A percentile compares a stretch with the other conserved stretches of the same genome.
Conservation (phyloP, 2,888 invertebrate species). For the Trichopoda pennipes region DNA sequence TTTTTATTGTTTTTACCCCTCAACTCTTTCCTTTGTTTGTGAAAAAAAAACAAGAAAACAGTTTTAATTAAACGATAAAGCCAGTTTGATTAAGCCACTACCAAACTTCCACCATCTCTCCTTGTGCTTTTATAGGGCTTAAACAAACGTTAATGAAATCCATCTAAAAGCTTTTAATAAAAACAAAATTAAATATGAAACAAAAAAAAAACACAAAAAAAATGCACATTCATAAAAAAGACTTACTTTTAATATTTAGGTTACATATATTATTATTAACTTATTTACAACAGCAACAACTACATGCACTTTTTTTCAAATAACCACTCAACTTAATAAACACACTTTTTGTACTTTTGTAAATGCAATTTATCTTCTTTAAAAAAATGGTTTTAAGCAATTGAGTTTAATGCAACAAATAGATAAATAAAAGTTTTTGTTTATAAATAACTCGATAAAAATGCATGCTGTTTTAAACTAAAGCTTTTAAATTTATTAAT, state of each 20-base stretch:
- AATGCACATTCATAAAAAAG: too few relatives aligned
- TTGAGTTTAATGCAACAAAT: slow-evolving; percentile 10
- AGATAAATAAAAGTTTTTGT: not conserved
- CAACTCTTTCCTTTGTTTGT: too few relatives aligned
- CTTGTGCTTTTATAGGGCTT: too few relatives aligned
- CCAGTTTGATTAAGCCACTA: too few relatives aligned
- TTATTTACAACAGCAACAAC: slow-evolving; percentile 6
- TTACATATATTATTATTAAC: not conserved
- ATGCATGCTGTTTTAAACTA: slow-evolving; percentile 3
- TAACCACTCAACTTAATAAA: slow-evolving; percentile 7
- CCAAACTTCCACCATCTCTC: too few relatives aligned
- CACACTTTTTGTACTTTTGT: not conserved
- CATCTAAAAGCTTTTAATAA: too few relatives aligned
- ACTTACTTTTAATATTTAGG: not conserved
- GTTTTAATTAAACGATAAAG: too few relatives aligned
- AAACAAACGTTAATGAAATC: too few relatives aligned
- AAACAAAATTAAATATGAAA: too few relatives aligned
- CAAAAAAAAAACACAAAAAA: too few relatives aligned
- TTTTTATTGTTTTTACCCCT: too few relatives aligned
- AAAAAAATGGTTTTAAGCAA: slow-evolving; percentile 1
- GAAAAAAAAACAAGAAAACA: too few relatives aligned
- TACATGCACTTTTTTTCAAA: not conserved
- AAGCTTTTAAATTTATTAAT: slow-evolving; percentile 20
- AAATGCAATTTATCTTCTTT: slow-evolving; percentile 18
- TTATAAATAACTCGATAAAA: not conserved